Conservation (phyloP, 2,113 vertebrate species). For the Solea solea region DNA sequence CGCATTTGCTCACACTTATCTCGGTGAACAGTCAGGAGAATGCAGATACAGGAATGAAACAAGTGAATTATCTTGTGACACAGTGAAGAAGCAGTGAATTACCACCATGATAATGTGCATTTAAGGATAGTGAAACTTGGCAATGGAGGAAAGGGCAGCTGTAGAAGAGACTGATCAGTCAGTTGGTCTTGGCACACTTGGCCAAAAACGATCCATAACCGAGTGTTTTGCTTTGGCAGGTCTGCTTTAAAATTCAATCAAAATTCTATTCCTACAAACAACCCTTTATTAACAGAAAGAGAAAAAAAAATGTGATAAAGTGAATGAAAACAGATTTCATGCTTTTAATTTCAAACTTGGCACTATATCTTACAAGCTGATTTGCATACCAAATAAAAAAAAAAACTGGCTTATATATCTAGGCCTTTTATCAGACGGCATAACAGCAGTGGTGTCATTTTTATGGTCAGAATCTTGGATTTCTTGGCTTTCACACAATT, state of each 20-base stretch:
- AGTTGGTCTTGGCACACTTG: slow-evolving; percentile 17
- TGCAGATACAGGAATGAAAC: slow-evolving; percentile 59
- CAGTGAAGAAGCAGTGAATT: slow-evolving; percentile 61
- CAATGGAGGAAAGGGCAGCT: slow-evolving; percentile 15
- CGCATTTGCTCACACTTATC: slow-evolving; percentile 75
- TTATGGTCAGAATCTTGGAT: slow-evolving; percentile 33
- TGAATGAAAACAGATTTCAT: slow-evolving; percentile 29
- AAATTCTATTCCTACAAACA: slow-evolving; percentile 9
- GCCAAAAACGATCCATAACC: slow-evolving; percentile 8
- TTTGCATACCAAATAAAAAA: slow-evolving; percentile 50
- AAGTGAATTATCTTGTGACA: slow-evolving; percentile 67
- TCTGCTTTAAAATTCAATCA: slow-evolving; percentile 38
- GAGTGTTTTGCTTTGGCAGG: slow-evolving; percentile 10
- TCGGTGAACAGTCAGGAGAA: slow-evolving; percentile 65
- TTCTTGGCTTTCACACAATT: slow-evolving; percentile 4
- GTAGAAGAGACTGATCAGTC: slow-evolving; percentile 15
- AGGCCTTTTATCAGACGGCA: slow-evolving; percentile 39
- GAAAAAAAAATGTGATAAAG: not conserved
- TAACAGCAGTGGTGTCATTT: slow-evolving; percentile 30
- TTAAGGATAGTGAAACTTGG: slow-evolving; percentile 44
- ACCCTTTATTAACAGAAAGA: not conserved
- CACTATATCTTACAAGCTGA: slow-evolving; percentile 12
- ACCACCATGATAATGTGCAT: slow-evolving; percentile 48
- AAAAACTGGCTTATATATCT: slow-evolving; percentile 24
- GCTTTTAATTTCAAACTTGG: slow-evolving; percentile 33